Evolutionary conservation across 1,140 invertebrate species (phyloP).

Genomic region (Aporrectodea caliginosa): DNA sequence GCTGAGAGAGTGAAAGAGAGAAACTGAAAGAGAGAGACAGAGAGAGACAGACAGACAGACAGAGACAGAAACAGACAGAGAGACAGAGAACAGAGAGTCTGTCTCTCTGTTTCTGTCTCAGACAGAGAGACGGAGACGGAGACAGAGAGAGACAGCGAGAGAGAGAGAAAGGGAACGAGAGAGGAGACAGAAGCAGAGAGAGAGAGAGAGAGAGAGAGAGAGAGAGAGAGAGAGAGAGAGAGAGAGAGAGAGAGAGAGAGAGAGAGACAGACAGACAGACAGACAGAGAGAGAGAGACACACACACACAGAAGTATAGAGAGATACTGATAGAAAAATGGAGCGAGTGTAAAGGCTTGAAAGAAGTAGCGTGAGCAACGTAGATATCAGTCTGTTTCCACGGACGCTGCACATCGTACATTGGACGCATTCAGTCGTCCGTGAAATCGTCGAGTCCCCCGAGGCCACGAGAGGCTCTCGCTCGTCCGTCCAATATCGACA

Average conservation of each 20-base stretch:
- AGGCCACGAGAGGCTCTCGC: too few relatives aligned
- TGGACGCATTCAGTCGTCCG: neutral
- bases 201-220: slow-evolving; percentile 9
- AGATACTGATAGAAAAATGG: neutral
- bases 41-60: neutral
- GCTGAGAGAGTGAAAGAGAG: neutral
- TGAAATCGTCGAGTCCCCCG: too few relatives aligned
- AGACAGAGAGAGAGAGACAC: neutral
- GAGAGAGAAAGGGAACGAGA: neutral
- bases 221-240: slow-evolving; percentile 24
- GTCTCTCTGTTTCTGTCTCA: too few relatives aligned
- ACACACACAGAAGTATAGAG: neutral
- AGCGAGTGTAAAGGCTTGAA: too few relatives aligned
- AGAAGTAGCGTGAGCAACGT: too few relatives aligned
- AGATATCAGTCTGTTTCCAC: neutral
- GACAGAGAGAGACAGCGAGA: neutral
- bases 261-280: slow-evolving; percentile 11
- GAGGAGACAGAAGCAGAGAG: neutral
- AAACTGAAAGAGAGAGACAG: neutral
- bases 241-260: slow-evolving; percentile 24
- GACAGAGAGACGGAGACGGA: neutral
- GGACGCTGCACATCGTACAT: neutral
- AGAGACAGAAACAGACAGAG: neutral
- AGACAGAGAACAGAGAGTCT: too few relatives aligned
- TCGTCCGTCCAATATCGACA: too few relatives aligned